Evolutionary conservation across 2,113 vertebrate genomes (phyloP), one percentile per base, ranked within the genome.

Genomic region (Ophthalmolycus amberensis): DNA sequence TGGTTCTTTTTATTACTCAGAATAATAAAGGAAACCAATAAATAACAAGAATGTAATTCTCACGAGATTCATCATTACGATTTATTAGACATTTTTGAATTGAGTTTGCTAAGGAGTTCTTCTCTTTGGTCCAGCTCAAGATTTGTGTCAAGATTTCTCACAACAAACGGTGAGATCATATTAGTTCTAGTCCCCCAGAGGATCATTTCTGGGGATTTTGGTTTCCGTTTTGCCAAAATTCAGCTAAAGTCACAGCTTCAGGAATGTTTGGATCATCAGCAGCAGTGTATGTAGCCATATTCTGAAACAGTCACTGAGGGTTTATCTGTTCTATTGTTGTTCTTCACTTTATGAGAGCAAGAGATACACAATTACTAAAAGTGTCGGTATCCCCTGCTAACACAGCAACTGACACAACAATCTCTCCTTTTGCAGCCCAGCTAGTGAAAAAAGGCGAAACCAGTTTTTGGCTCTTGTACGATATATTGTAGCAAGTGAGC

Each of bases 401-500:
- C 29, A 29, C n/a, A 37, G 0, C 25, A 25, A 25, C 25, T 25
- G 25, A 1, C n/a, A 10, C 22, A 54, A 56, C 8, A 9, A 0
- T 1, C 11, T 18, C 20, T 32, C 40, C 5, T 20, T 64, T 50
- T 34, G 16, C 32, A 46, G 56, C 46, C 15, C 5, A 37, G 46
- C 25, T 16, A 5, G 9, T 11, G 42, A 20, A 5, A 14, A 68
- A 44, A 38, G 25, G 7, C 6, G 10, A 48, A 44, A 71, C 16
- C 32, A 40, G 22, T 59, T 48, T 46, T 60, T 14, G 25, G 20
- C 27, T 67, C 1, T 34, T 71, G 50, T 34, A 42, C 69, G 70
- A 11, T 9, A 12, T 80, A 76, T 70, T 72, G 27, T 81, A 75
- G 59, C 25, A 52, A 37, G 14, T 9, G 1, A 64, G 46, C 34